Evolutionary conservation across 2,113 vertebrate genomes (phyloP).

Genomic region (Notarius lentiginosus): DNA sequence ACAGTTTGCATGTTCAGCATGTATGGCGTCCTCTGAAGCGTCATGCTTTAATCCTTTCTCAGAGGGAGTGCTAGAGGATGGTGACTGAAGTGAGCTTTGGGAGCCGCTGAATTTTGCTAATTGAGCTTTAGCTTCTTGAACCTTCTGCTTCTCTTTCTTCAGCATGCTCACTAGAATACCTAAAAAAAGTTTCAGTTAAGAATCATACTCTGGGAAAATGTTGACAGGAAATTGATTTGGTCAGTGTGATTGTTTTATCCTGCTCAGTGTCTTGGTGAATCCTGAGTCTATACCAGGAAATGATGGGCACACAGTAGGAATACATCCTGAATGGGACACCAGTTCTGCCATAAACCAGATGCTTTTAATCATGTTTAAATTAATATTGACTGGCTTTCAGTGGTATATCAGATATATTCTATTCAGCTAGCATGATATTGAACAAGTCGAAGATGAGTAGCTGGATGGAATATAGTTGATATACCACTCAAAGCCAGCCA

Average conservation of each 20-base stretch:
- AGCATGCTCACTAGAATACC: constrained; percentile 87
- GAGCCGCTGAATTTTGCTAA: constrained; percentile 49
- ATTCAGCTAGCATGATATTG: no score
- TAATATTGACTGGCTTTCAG: no score
- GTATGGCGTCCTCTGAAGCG: not conserved
- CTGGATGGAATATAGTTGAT: no score
- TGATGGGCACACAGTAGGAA: not conserved
- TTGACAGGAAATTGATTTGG: not conserved
- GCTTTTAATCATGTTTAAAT: not conserved
- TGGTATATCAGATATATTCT: no score
- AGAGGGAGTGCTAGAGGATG: not conserved
- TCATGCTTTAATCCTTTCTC: constrained; percentile 36
- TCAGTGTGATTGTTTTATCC: not conserved
- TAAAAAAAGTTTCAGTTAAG: constrained; percentile 64
- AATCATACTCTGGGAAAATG: constrained; percentile 18
- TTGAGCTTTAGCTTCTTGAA: constrained; percentile 67
- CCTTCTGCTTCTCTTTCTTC: constrained; percentile 85
- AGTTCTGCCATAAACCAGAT: not conserved
- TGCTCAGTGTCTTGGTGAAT: not conserved
- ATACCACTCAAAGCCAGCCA: no score
- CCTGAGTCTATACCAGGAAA: not conserved
- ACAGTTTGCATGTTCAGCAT: constrained; percentile 35
- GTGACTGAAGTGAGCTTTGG: constrained; percentile 38
- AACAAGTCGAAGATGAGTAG: no score
- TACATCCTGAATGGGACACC: not conserved